phyloP scores from a whole-genome alignment of 2,888 invertebrate genomes.

The Epirrita christyi region DNA sequence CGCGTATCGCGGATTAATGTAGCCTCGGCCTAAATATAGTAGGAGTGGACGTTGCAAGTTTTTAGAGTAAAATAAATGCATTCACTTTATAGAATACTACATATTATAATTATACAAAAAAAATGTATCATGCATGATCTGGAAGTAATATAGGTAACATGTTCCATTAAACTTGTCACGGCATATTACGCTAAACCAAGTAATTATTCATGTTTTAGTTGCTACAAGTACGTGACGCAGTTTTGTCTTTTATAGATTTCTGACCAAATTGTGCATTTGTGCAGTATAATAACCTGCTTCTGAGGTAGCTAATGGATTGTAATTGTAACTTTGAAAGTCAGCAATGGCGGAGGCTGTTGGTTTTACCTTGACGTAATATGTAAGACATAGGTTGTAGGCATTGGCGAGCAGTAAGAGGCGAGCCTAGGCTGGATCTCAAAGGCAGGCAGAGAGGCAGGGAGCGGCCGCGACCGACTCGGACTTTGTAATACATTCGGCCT shows the following conservation, averaged over 20 bases:
- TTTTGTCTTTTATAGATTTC: neutral
- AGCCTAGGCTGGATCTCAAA: constrained; percentile 79
- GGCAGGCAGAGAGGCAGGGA: constrained; percentile 79
- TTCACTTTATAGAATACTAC: too few relatives aligned
- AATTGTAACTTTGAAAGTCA: constrained; percentile 30
- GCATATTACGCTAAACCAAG: neutral
- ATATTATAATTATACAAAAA: too few relatives aligned
- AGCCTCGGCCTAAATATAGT: constrained; percentile 44
- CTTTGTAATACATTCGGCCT: constrained; percentile 84
- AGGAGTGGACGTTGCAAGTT: constrained; percentile 33
- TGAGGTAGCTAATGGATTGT: constrained; percentile 16
- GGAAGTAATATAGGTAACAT: neutral
- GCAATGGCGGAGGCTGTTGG: constrained; percentile 53
- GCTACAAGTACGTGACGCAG: neutral
- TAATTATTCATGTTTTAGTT: neutral
- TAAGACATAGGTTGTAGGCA: constrained; percentile 68
- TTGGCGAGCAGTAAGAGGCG: constrained; percentile 74
- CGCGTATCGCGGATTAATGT: constrained; percentile 42
- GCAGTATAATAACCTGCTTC: constrained; percentile 4
- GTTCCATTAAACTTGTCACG: neutral
- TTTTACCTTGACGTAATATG: constrained; percentile 78
- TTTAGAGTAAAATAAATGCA: constrained; percentile 4
- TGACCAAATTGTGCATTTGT: constrained; percentile 1
- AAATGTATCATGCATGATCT: neutral
- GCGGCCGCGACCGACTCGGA: constrained; percentile 77